These are phyloP conservation scores for Leptothorax acervorum DNA, from an alignment of 2,888 invertebrate species.

Conservation along the genomic window DNA sequence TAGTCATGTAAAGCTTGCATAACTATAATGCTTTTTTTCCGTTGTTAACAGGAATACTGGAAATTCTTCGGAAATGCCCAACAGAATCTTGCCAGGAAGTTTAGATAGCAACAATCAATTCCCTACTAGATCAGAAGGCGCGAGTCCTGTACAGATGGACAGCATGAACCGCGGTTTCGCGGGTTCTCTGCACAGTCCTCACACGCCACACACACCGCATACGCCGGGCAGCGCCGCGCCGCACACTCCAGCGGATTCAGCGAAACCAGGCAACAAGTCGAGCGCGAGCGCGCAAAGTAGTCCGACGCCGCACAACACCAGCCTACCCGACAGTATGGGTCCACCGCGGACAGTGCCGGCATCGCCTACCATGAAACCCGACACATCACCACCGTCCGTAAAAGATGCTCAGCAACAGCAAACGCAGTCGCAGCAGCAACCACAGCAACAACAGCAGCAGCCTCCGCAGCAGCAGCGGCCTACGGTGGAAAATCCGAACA, in stretches of 20 bases:
- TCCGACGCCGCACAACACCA: slow-evolving; percentile 82
- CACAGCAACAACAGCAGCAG: slow-evolving; percentile 81
- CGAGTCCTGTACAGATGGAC: slow-evolving; percentile 84
- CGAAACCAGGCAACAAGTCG: slow-evolving; percentile 80
- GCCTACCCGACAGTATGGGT: slow-evolving; percentile 83
- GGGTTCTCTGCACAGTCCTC: slow-evolving; percentile 84
- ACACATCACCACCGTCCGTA: slow-evolving; percentile 82
- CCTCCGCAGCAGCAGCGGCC: slow-evolving; percentile 84
- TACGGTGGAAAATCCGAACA: slow-evolving; percentile 78
- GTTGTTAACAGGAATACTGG: slow-evolving; percentile 74
- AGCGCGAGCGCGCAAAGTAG: slow-evolving; percentile 84
- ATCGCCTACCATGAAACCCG: slow-evolving; percentile 84
- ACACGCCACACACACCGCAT: slow-evolving; percentile 84
- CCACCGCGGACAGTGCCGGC: slow-evolving; percentile 84
- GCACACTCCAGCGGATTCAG: slow-evolving; percentile 82
- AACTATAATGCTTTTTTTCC: slow-evolving; percentile 1
- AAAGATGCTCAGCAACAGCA: slow-evolving; percentile 79
- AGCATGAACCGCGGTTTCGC: slow-evolving; percentile 82
- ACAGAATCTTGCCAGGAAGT: slow-evolving; percentile 81
- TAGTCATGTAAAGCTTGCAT: background rate
- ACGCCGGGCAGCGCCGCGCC: slow-evolving; percentile 83
- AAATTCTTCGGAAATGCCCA: slow-evolving; percentile 80
- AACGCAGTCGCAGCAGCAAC: slow-evolving; percentile 81
- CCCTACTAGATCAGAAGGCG: slow-evolving; percentile 81
- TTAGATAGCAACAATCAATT: slow-evolving; percentile 81